Percentiles rank a stretch among this genome's conserved stretches.
phyloP scores from a whole-genome alignment of 2,113 vertebrate genomes.

The Numenius arquata region DNA sequence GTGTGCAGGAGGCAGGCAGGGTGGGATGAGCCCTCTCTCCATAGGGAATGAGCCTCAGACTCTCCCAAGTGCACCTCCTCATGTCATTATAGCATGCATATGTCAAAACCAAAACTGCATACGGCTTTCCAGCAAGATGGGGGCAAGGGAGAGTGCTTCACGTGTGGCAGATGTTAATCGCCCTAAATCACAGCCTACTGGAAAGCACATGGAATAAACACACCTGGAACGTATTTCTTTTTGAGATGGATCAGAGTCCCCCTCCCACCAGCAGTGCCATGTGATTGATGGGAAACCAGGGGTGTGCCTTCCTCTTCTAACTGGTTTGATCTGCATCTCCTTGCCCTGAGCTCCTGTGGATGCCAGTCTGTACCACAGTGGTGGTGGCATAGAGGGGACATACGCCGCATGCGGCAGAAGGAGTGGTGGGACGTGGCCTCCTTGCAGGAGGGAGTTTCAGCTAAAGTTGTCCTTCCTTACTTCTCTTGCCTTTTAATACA shows the following conservation, averaged over 20 bases:
- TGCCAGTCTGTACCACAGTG: background rate
- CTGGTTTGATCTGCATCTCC: background rate
- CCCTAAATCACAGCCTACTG: background rate
- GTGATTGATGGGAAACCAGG: fast-evolving
- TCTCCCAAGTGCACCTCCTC: background rate
- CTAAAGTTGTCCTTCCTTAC: background rate
- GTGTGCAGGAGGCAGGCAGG: background rate
- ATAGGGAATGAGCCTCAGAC: fast-evolving
- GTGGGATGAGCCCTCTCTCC: background rate
- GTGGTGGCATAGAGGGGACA: background rate
- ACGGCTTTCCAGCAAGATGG: background rate
- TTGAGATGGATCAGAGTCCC: background rate
- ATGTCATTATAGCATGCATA: fast-evolving
- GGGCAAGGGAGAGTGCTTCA: background rate
- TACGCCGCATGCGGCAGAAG: background rate
- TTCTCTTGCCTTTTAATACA: background rate
- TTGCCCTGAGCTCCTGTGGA: background rate
- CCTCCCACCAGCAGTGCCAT: background rate
- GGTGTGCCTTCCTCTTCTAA: background rate
- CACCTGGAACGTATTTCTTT: background rate
- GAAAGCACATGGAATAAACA: background rate
- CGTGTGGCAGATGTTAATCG: background rate
- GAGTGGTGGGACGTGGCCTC: background rate
- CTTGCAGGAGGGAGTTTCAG: background rate
- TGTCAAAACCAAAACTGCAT: background rate